phyloP scores from a whole-genome alignment of 2,888 invertebrate genomes.

The Leptopilina drosophilae region DNA sequence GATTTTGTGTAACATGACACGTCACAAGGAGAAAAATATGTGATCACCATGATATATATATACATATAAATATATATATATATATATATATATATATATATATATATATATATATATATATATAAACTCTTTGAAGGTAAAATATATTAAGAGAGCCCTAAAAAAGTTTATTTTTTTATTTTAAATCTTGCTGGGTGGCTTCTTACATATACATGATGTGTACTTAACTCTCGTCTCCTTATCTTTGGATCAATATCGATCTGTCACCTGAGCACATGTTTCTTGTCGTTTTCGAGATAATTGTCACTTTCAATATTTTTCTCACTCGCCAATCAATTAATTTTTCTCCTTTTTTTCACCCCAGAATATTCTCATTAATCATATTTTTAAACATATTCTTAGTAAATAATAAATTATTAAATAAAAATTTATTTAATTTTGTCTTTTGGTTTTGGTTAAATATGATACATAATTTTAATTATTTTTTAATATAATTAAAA shows the following conservation, averaged over 20 bases:
- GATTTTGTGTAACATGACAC: slow-evolving; percentile 3
- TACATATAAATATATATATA: too few relatives aligned
- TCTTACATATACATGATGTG: too few relatives aligned
- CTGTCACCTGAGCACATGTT: slow-evolving; percentile 11
- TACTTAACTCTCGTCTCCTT: not conserved
- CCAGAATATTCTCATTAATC: not conserved
- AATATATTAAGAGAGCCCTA: not conserved
- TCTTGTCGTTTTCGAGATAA: slow-evolving; percentile 15
- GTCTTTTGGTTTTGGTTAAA: too few relatives aligned
- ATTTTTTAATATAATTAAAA: too few relatives aligned
- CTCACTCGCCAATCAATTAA: not conserved
- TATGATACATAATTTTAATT: too few relatives aligned
- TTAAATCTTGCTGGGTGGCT: slow-evolving; percentile 1
- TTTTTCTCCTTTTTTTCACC: not conserved
- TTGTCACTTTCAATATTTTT: not conserved
- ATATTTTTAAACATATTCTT: too few relatives aligned
- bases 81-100: too few relatives aligned
- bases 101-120: too few relatives aligned
- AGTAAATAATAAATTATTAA: too few relatives aligned
- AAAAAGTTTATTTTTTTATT: not conserved
- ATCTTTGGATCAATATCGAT: slow-evolving; percentile 6
- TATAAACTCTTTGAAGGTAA: not conserved
- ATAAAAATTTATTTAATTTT: too few relatives aligned
- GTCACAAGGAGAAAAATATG: slow-evolving; percentile 20
- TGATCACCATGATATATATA: too few relatives aligned